Conservation (phyloP, 2,888 invertebrate species). For the Linyphia triangularis region DNA sequence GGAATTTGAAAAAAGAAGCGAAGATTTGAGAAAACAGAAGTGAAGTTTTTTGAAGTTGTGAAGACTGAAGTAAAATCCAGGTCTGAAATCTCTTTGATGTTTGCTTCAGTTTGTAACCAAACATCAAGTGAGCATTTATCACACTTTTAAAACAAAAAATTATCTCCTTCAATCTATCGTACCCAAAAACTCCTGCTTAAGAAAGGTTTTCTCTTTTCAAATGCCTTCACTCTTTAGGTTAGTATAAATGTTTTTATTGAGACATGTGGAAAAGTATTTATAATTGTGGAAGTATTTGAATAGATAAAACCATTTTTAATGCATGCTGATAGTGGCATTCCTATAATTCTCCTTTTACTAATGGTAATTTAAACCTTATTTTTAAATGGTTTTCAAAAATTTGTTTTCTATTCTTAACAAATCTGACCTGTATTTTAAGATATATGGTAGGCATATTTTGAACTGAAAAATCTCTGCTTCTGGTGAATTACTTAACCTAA, state of each 20-base stretch:
- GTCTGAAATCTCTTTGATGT: conserved; percentile 72
- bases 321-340: background rate
- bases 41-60: conserved; percentile 50
- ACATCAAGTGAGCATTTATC: conserved; percentile 72
- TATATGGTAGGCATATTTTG: too few relatives aligned
- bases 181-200: background rate
- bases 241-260: too few relatives aligned
- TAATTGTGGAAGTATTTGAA: too few relatives aligned
- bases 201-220: too few relatives aligned
- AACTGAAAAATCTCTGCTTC: too few relatives aligned
- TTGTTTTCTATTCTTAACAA: too few relatives aligned
- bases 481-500: too few relatives aligned
- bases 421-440: too few relatives aligned
- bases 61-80: conserved; percentile 64
- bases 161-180: background rate
- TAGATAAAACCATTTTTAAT: background rate
- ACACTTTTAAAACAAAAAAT: conserved; percentile 4
- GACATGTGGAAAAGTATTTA: too few relatives aligned
- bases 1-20: conserved; percentile 48
- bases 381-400: too few relatives aligned
- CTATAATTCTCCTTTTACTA: background rate
- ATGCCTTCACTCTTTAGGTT: too few relatives aligned
- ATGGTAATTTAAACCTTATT: background rate
- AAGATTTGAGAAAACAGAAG: conserved; percentile 65
- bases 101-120: conserved; percentile 68